Conservation (phyloP, 2,888 invertebrate genomes). For the Drosophila meridionalis region DNA sequence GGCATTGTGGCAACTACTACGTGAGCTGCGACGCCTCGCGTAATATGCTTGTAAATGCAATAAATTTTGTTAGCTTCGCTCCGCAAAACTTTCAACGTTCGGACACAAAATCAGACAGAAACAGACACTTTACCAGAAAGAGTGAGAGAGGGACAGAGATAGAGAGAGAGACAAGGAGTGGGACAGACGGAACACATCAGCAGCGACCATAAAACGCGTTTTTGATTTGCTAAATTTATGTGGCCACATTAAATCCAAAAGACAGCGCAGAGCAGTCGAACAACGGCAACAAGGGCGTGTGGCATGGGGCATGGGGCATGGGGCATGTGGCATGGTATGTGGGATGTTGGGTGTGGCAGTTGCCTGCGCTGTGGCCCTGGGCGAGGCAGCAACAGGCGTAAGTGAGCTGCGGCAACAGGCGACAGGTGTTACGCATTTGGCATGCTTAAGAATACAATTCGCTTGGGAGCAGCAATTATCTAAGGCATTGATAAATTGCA, state of each 20-base stretch:
- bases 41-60: conserved; percentile 79
- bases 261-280: conserved; percentile 7
- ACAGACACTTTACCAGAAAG: conserved; percentile 4
- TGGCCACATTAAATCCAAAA: conserved; percentile 68
- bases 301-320: not conserved
- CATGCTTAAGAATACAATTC: not conserved
- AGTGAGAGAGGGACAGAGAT: not conserved
- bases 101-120: conserved; percentile 42
- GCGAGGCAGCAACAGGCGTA: conserved; percentile 15
- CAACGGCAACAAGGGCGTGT: conserved; percentile 2
- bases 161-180: not conserved
- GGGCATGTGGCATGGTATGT: not conserved
- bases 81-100: conserved; percentile 46
- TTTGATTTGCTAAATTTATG: conserved; percentile 79
- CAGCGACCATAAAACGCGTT: conserved; percentile 71
- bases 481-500: not conserved
- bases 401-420: conserved; percentile 13
- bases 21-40: conserved; percentile 42
- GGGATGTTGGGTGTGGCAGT: not conserved
- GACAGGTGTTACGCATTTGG: conserved; percentile 58
- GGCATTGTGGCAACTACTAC: conserved; percentile 39
- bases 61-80: conserved; percentile 67
- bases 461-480: not conserved
- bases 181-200: conserved; percentile 51
- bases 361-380: not conserved